Evolutionary conservation across 64 coral and sea anemone species (phyloP).

Genomic region (Porites australiensis): DNA sequence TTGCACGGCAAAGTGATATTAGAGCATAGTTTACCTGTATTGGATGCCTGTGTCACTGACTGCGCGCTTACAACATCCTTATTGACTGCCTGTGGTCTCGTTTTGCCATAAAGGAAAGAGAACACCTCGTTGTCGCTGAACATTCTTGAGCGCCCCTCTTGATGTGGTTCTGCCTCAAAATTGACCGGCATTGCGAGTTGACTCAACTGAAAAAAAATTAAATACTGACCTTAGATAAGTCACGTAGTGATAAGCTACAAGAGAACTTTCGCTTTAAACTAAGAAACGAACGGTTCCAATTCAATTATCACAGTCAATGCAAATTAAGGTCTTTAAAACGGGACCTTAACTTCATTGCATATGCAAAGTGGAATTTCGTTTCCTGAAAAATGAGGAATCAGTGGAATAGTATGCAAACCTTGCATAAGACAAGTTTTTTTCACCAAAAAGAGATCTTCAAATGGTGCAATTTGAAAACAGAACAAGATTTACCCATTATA

Average conservation of each 20-base stretch:
- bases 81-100: not conserved
- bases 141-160: not conserved
- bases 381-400: no score
- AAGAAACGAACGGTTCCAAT: not conserved
- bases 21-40: not conserved
- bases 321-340: no score
- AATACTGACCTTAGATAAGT: not conserved
- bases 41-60: not conserved
- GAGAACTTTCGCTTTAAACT: not conserved
- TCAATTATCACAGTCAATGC: no score
- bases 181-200: slow-evolving; percentile 22
- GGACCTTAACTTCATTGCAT: no score
- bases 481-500: not conserved
- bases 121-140: slow-evolving; percentile 16
- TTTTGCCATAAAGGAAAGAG: slow-evolving; percentile 22
- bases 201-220: slow-evolving; percentile 6
- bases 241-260: not conserved
- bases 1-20: not conserved
- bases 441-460: no score
- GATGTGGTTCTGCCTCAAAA: not conserved
- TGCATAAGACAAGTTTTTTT: no score
- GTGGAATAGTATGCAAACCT: no score
- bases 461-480: no score
- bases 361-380: no score
- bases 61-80: not conserved